Evolutionary conservation across 2,888 invertebrate genomes (phyloP).

Genomic region (Margaritifera margaritifera): DNA sequence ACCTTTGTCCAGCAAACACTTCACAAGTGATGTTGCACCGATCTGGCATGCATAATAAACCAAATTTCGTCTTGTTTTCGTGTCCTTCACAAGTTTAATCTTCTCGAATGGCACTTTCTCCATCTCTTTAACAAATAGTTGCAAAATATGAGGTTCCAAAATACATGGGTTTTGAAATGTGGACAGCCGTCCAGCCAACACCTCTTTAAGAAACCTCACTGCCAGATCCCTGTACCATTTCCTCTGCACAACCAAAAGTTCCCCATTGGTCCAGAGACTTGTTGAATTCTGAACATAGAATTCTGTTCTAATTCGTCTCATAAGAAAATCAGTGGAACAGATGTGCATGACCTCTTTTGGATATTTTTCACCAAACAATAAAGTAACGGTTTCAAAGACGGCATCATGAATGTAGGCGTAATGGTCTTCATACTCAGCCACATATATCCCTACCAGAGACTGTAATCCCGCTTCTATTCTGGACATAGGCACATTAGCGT

Average conservation of each 20-base stretch:
- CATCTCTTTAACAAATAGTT: slow-evolving; percentile 9
- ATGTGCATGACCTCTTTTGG: slow-evolving; percentile 22
- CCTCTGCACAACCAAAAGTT: slow-evolving; percentile 21
- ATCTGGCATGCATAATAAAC: slow-evolving; percentile 6
- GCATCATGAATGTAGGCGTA: slow-evolving; percentile 28
- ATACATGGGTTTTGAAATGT: slow-evolving; percentile 29
- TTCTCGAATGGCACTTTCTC: slow-evolving; percentile 3
- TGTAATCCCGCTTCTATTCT: slow-evolving; percentile 13
- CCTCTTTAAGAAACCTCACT: slow-evolving; percentile 19
- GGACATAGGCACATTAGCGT: slow-evolving; percentile 6
- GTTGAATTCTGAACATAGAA: neutral
- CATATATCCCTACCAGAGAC: slow-evolving; percentile 23
- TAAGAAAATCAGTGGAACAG: slow-evolving; percentile 23
- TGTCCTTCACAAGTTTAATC: slow-evolving; percentile 5
- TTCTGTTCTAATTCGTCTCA: slow-evolving; percentile 17
- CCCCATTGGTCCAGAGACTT: slow-evolving; percentile 1
- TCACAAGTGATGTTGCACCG: slow-evolving; percentile 1
- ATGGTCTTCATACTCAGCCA: slow-evolving; percentile 17
- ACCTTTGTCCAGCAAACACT: slow-evolving; percentile 6
- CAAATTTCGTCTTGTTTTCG: neutral
- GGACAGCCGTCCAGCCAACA: slow-evolving; percentile 13
- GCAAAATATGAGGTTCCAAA: slow-evolving; percentile 7
- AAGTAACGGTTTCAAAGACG: slow-evolving; percentile 29
- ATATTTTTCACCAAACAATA: slow-evolving; percentile 26
- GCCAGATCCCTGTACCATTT: slow-evolving; percentile 13